Evolutionary conservation across 1,140 invertebrate genomes (phyloP).

Genomic region (Coptotermes formosanus): DNA sequence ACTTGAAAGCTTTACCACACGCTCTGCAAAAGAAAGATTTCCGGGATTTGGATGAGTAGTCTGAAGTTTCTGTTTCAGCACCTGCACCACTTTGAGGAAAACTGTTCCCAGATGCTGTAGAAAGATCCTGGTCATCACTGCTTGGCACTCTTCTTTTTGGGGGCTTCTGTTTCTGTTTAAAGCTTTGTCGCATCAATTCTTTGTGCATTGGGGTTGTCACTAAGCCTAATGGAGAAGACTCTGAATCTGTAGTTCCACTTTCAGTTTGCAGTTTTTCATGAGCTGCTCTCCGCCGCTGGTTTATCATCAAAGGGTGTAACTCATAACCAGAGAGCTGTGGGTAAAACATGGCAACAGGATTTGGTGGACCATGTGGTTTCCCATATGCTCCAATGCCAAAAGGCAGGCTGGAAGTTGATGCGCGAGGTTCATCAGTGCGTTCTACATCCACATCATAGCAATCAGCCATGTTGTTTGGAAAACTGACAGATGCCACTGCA

Average conservation of each 20-base stretch:
- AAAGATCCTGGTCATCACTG: conserved; percentile 13
- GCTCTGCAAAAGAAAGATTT: conserved; percentile 39
- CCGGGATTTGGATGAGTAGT: conserved; percentile 33
- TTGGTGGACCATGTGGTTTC: conserved; percentile 22
- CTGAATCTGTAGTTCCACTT: conserved; percentile 8
- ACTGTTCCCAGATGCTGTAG: conserved; percentile 18
- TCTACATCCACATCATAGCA: conserved; percentile 22
- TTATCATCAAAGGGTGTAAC: conserved; percentile 35
- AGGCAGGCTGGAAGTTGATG: conserved; percentile 15
- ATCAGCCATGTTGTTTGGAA: conserved; percentile 23
- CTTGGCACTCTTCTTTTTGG: neutral
- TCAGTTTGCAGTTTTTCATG: conserved; percentile 1
- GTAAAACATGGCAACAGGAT: conserved; percentile 36
- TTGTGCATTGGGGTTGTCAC: conserved; percentile 16
- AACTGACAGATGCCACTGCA: conserved; percentile 10
- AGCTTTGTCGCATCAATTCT: neutral
- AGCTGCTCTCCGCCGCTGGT: conserved; percentile 27
- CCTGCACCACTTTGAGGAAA: neutral
- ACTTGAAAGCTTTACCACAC: conserved; percentile 41
- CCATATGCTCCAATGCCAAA: conserved; percentile 21
- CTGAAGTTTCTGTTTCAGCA: conserved; percentile 10
- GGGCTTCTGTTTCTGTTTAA: conserved; percentile 32
- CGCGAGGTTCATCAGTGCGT: neutral
- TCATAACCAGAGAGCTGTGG: conserved; percentile 37
- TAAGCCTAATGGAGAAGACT: neutral